Evolutionary conservation across 2,888 invertebrate genomes (phyloP).

Genomic region (Lasioglossum malachurum): DNA sequence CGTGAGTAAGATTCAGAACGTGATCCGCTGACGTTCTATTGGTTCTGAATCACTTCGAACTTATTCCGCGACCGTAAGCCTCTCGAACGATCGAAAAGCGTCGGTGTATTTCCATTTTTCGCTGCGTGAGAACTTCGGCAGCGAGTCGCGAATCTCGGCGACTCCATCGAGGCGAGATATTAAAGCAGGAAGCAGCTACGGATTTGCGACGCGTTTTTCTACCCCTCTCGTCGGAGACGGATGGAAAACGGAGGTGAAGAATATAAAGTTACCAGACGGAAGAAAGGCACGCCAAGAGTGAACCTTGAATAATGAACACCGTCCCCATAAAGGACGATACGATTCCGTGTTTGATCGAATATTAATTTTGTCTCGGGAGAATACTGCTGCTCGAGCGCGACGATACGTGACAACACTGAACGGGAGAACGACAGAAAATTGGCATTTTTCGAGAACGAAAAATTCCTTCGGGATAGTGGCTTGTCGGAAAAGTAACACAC

Average conservation of each 20-base stretch:
- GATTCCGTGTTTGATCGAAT: conserved; percentile 6
- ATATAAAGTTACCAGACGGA: conserved; percentile 13
- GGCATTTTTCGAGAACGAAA: background rate
- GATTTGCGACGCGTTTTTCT: conserved; percentile 46
- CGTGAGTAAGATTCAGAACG: conserved; percentile 26
- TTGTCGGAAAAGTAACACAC: background rate
- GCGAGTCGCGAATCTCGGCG: conserved; percentile 51
- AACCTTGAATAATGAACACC: background rate
- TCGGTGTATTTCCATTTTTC: conserved; percentile 62
- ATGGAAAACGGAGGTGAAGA: conserved; percentile 27
- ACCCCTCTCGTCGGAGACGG: conserved; percentile 13
- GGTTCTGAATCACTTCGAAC: conserved; percentile 51
- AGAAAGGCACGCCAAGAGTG: background rate
- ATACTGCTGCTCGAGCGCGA: background rate
- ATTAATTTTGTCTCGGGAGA: background rate
- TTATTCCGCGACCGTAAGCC: conserved; percentile 53
- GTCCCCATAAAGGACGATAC: conserved; percentile 1
- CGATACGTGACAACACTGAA: background rate
- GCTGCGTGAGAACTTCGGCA: conserved; percentile 62
- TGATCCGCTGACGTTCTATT: conserved; percentile 26
- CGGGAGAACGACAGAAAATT: background rate
- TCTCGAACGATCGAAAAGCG: conserved; percentile 39
- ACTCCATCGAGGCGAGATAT: conserved; percentile 62
- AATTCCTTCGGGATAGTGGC: background rate
- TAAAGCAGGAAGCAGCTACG: conserved; percentile 51